phyloP scores from a whole-genome alignment of 1,140 invertebrate species.

The Drosophila triauraria region DNA sequence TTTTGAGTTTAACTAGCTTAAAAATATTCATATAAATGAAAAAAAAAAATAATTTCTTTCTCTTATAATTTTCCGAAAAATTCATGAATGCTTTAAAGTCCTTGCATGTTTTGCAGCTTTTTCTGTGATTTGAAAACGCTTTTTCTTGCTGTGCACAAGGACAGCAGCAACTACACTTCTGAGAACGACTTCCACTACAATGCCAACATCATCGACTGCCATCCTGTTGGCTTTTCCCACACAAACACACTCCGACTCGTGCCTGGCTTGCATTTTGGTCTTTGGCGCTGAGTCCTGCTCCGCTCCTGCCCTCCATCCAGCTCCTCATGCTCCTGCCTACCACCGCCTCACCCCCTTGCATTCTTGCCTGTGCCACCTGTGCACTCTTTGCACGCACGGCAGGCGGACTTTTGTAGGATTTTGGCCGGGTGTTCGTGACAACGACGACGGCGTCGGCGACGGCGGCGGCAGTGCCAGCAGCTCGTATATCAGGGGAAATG shows the following conservation, averaged over 20 bases:
- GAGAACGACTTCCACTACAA: conserved; percentile 48
- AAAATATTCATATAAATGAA: no score
- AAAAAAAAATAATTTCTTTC: no score
- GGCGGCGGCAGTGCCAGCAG: conserved; percentile 24
- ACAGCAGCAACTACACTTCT: conserved; percentile 15
- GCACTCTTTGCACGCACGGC: conserved; percentile 68
- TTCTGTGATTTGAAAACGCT: no score
- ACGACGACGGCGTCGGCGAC: conserved; percentile 15
- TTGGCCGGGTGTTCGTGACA: conserved; percentile 69
- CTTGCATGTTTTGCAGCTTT: background rate
- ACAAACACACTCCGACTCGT: conserved; percentile 24
- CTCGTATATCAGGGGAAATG: conserved; percentile 51
- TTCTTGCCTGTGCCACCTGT: conserved; percentile 40
- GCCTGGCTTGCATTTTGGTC: conserved; percentile 45
- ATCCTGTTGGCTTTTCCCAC: conserved; percentile 52
- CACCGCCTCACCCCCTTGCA: background rate
- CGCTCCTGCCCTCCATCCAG: background rate
- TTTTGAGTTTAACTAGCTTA: no score
- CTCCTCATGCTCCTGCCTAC: background rate
- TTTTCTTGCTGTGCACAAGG: conserved; percentile 5
- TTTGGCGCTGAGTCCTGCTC: conserved; percentile 39
- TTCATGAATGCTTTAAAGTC: background rate
- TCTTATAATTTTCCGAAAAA: background rate
- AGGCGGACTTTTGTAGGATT: conserved; percentile 75
- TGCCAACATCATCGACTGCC: conserved; percentile 57